These are phyloP conservation scores for Anguilla marmorata DNA, from an alignment of 2,797 vertebrate genomes.

Conservation along the genomic window DNA sequence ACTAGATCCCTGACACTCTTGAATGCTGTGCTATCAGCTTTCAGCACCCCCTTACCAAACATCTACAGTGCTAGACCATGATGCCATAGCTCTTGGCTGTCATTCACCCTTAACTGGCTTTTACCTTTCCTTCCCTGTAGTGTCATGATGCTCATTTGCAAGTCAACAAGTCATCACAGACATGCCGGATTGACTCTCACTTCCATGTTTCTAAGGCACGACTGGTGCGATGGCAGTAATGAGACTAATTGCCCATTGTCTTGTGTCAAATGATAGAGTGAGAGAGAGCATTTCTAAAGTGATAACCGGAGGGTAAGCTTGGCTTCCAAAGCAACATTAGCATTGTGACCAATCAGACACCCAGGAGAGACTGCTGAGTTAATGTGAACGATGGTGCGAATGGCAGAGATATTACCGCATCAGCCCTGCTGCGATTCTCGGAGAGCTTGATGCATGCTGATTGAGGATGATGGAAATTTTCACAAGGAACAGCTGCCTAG, in stretches of 20 bases:
- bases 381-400: neutral
- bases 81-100: neutral
- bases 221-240: neutral
- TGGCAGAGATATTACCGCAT: neutral
- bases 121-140: neutral
- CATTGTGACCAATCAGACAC: neutral
- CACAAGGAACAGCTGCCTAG: slow-evolving; percentile 24
- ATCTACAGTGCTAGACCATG: slow-evolving; percentile 31
- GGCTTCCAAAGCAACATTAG: neutral
- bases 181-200: neutral
- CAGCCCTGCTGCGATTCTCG: neutral
- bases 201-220: neutral
- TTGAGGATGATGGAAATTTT: slow-evolving; percentile 13
- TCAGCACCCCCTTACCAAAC: slow-evolving; percentile 26
- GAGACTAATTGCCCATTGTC: neutral
- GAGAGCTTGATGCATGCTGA: neutral
- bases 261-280: neutral
- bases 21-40: slow-evolving; percentile 11
- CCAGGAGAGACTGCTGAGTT: neutral
- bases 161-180: neutral
- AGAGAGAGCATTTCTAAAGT: neutral
- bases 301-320: neutral
- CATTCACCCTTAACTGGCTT: neutral
- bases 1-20: slow-evolving; percentile 10
- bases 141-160: neutral